These are phyloP conservation scores for Neosilurus hyrtlii DNA, from an alignment of 2,797 vertebrate genomes.

Conservation along the genomic window DNA sequence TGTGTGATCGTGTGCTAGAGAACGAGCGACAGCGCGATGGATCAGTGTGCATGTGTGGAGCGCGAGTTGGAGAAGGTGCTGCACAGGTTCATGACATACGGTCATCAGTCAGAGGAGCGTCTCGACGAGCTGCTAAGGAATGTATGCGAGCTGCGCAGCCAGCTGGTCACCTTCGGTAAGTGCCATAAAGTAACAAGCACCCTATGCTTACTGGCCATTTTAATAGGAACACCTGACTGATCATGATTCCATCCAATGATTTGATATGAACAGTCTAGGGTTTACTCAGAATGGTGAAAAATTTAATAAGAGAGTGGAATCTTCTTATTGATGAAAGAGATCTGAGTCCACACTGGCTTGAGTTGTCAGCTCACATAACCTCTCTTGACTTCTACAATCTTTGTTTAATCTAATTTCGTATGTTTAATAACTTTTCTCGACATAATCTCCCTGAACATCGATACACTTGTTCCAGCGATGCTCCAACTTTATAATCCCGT, in stretches of 20 bases:
- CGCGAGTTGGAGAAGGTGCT: constrained; percentile 89
- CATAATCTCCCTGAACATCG: too few relatives aligned
- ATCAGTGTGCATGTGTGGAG: constrained; percentile 89
- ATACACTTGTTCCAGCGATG: too few relatives aligned
- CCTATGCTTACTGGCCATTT: neutral
- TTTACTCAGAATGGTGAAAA: neutral
- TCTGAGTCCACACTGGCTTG: neutral
- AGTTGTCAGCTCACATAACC: neutral
- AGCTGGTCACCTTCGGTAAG: constrained; percentile 81
- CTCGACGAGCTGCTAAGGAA: constrained; percentile 84
- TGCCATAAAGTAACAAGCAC: neutral
- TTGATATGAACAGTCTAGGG: neutral
- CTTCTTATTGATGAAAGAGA: too few relatives aligned
- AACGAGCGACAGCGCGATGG: constrained; percentile 73
- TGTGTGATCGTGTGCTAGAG: constrained; percentile 11
- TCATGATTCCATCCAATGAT: neutral
- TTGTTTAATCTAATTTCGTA: too few relatives aligned
- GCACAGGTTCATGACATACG: constrained; percentile 86
- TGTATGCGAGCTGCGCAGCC: constrained; percentile 82
- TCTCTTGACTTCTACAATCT: too few relatives aligned
- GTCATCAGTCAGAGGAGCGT: constrained; percentile 86
- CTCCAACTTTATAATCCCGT: too few relatives aligned
- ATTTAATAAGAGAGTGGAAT: too few relatives aligned
- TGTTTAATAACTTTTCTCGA: too few relatives aligned
- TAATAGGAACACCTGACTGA: neutral